Base-by-base conservation (phyloP, 2,113 vertebrate genomes). In the Notarius lentiginosus region DNA sequence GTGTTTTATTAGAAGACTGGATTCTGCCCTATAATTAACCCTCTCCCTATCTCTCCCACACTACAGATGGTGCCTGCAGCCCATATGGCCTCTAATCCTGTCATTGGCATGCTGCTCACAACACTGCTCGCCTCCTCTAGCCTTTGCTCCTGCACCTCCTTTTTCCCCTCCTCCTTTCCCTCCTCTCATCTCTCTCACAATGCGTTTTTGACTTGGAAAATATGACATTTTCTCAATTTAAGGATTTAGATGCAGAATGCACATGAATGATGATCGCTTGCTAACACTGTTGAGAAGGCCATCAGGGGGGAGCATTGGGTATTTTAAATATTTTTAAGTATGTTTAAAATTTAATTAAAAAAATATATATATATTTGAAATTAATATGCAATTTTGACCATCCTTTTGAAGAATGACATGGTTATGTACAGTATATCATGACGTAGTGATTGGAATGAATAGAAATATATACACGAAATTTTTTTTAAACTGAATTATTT, bases 51-150 rank as follows among this genome's bases (percentile, higher is more conserved):
- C 93, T 91, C 95, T 94, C 92, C 93, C 92, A 94, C 93, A 94
- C 92, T 96, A 93, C 95, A 95, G 95, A 95, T 95, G 94, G 95
- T 95, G 93, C 94, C 94, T 94, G 91, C 91, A 93, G 93, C 92
- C 94, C 95, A 96, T 96, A 96, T 95, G 95, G 94, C 93, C 93
- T 93, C 93, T 95, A 96, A 95, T 96, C 94, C 94, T 92, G 92
- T 95, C 94, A 95, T 94, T 95, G 95, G 94, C 94, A 95, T 95
- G 94, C 95, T 93, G 91, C 89, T 95, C 91, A 88, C 91, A 51
- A 90, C 90, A 89, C 91, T 91, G 89, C 41, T 41, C 41, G 41
- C 92, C 72, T 87, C 86, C 91, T 92, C 92, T 91, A 89, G 92
- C 89, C 92, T 88, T 90, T 82, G 60, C 83, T 83, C 86, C 72